Percentiles rank a stretch among this genome's conserved stretches.
Conservation (phyloP, 2,113 vertebrate genomes). For the Hiodon alosoides region DNA sequence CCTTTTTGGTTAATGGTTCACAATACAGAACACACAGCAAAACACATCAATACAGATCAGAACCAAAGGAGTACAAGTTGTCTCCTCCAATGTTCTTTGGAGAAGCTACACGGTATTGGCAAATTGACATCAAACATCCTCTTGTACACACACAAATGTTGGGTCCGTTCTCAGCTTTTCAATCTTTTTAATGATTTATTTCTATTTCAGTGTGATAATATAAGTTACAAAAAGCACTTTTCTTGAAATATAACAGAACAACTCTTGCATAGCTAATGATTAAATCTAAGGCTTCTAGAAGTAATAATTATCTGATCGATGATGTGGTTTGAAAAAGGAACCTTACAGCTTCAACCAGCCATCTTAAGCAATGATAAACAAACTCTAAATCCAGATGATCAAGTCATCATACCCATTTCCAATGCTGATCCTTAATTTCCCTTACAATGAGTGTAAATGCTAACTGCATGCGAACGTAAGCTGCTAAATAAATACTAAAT, state of each 20-base stretch:
- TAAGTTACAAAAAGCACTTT: slow-evolving; percentile 30
- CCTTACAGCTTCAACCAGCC: slow-evolving; percentile 3
- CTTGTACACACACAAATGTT: slow-evolving; percentile 25
- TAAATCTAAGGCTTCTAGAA: slow-evolving; percentile 33
- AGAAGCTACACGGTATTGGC: slow-evolving; percentile 23
- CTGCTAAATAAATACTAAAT: slow-evolving; percentile 14
- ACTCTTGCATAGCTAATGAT: slow-evolving; percentile 34
- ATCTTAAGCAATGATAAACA: slow-evolving; percentile 2
- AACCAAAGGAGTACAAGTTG: slow-evolving; percentile 19
- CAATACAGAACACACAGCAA: slow-evolving; percentile 25
- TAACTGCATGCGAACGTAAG: slow-evolving; percentile 13
- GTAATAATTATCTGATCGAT: slow-evolving; percentile 19
- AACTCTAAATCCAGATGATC: background rate
- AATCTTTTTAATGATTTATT: background rate
- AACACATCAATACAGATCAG: slow-evolving; percentile 26
- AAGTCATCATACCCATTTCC: slow-evolving; percentile 8
- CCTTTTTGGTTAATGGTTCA: slow-evolving; percentile 19
- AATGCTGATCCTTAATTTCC: slow-evolving; percentile 2
- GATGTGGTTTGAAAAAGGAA: slow-evolving; percentile 1
- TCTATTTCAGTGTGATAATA: slow-evolving; percentile 23
- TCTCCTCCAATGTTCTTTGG: slow-evolving; percentile 11
- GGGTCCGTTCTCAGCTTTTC: slow-evolving; percentile 16
- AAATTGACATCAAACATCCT: slow-evolving; percentile 22
- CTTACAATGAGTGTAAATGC: slow-evolving; percentile 14
- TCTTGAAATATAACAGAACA: slow-evolving; percentile 28